A percentile compares a stretch with the other conserved stretches of the same genome.
Conservation (phyloP, 2,113 vertebrate species). For the Puntigrus tetrazona region DNA sequence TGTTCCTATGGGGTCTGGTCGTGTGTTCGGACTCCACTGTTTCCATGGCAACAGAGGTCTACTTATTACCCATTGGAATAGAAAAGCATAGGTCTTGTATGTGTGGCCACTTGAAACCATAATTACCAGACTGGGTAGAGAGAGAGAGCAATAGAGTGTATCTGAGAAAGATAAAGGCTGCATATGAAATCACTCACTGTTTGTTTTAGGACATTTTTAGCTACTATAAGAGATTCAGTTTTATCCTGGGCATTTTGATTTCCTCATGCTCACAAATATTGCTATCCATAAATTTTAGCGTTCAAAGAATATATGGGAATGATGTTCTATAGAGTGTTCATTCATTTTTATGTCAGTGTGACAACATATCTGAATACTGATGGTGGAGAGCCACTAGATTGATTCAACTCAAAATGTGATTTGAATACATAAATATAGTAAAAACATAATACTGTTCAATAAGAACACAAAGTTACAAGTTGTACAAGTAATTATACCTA, state of each 20-base stretch:
- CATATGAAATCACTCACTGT: background rate
- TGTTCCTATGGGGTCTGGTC: slow-evolving; percentile 66
- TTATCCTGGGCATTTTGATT: background rate
- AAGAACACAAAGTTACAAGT: background rate
- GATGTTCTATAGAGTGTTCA: background rate
- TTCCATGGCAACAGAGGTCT: slow-evolving; percentile 75
- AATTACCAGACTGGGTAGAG: background rate
- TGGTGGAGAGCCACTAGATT: background rate
- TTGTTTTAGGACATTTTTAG: background rate
- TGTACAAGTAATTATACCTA: background rate
- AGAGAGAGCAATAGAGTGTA: background rate
- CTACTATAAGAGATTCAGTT: background rate
- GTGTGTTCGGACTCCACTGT: slow-evolving; percentile 72
- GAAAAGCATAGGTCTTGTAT: slow-evolving; percentile 29
- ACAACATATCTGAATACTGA: background rate
- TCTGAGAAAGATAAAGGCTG: background rate
- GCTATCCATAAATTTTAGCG: background rate
- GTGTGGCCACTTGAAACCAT: slow-evolving; percentile 41
- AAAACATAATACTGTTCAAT: background rate
- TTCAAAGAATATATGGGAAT: background rate
- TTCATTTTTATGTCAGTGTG: background rate
- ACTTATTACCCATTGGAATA: slow-evolving; percentile 65
- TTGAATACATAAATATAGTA: background rate
- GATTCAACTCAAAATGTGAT: background rate
- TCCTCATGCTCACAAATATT: background rate